A percentile compares a stretch with the other conserved stretches of the same genome.
Evolutionary conservation across 2,888 invertebrate species (phyloP).

Genomic region (Metalampra italica): DNA sequence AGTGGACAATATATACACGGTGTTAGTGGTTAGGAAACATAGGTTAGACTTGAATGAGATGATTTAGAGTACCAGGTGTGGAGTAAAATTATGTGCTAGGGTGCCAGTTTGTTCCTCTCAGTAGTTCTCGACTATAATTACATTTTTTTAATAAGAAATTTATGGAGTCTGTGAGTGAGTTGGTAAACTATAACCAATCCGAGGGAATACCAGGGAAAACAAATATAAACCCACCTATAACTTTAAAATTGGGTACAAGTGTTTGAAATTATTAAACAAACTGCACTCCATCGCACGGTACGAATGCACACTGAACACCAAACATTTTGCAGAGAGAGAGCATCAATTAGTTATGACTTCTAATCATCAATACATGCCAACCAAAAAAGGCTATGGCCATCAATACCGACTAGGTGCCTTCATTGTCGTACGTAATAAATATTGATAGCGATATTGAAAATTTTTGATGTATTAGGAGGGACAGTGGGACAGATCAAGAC

Average conservation of each 20-base stretch:
- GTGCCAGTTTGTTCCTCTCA: constrained; percentile 26
- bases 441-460: too few relatives aligned
- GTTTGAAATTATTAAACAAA: constrained; percentile 27
- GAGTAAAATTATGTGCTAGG: constrained; percentile 22
- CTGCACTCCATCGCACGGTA: constrained; percentile 35
- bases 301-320: constrained; percentile 75
- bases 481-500: too few relatives aligned
- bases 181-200: too few relatives aligned
- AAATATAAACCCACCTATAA: too few relatives aligned
- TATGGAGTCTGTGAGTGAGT: too few relatives aligned
- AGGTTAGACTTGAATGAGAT: constrained; percentile 24
- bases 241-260: constrained; percentile 3
- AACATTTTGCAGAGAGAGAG: constrained; percentile 42
- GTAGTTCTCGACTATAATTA: neutral
- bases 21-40: constrained; percentile 31
- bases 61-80: constrained; percentile 24
- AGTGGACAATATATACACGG: neutral
- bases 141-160: too few relatives aligned
- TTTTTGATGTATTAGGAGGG: too few relatives aligned
- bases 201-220: too few relatives aligned
- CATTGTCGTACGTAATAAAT: constrained; percentile 27
- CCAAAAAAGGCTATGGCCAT: constrained; percentile 43
- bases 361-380: constrained; percentile 55
- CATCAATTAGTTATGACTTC: constrained; percentile 53
- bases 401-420: constrained; percentile 51